phyloP scores from a whole-genome alignment of 2,888 invertebrate species.

The Nomada ferruginata region DNA sequence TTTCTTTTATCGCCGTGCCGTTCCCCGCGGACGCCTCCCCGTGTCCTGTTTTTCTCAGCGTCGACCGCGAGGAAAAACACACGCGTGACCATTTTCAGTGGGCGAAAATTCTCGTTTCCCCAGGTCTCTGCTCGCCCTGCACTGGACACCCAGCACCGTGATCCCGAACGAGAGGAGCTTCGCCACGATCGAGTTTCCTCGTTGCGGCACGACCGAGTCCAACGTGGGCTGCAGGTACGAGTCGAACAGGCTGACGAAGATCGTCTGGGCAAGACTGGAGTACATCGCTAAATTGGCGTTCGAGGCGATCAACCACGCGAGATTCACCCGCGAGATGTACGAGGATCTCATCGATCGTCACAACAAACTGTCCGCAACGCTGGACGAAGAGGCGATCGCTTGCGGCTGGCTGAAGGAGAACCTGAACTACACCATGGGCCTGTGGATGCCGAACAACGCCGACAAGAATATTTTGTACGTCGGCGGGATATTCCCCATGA shows the following conservation, averaged over 20 bases:
- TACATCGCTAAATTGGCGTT: conserved; percentile 85
- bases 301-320: conserved; percentile 85
- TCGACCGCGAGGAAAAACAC: conserved; percentile 4
- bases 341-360: conserved; percentile 84
- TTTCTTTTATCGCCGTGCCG: conserved; percentile 35
- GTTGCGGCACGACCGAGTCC: conserved; percentile 83
- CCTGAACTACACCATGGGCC: conserved; percentile 82
- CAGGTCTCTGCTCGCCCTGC: conserved; percentile 87
- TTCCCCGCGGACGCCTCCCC: not conserved
- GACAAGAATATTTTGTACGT: conserved; percentile 85
- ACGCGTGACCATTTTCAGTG: not conserved
- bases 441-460: conserved; percentile 84
- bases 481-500: conserved; percentile 90
- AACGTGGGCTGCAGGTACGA: conserved; percentile 88
- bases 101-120: conserved; percentile 52
- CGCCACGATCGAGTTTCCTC: conserved; percentile 87
- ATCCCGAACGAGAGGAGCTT: conserved; percentile 85
- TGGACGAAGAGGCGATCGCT: conserved; percentile 85
- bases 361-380: conserved; percentile 60
- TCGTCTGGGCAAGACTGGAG: conserved; percentile 87
- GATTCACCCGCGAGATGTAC: conserved; percentile 86
- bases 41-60: conserved; percentile 9
- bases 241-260: conserved; percentile 88
- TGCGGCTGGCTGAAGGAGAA: conserved; percentile 88
- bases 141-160: conserved; percentile 89